These are phyloP conservation scores for Amiota communis DNA, from an alignment of 2,888 invertebrate species.

Conservation along the genomic window DNA sequence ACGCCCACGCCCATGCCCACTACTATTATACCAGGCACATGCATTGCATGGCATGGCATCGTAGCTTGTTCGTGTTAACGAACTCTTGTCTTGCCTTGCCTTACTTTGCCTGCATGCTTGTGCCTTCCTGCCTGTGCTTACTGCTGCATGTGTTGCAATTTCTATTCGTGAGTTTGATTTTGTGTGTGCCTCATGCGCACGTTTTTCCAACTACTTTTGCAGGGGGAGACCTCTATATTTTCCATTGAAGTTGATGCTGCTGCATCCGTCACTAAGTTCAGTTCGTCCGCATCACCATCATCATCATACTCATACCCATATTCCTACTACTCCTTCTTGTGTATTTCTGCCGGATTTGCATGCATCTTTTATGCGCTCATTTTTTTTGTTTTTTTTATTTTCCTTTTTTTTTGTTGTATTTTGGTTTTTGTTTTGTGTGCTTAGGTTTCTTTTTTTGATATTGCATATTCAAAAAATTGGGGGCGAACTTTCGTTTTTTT, in stretches of 20 bases:
- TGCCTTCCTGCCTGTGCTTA: neutral
- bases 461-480: conserved; percentile 57
- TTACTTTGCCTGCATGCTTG: conserved; percentile 12
- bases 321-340: conserved; percentile 42
- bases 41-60: conserved; percentile 23
- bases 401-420: conserved; percentile 14
- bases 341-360: conserved; percentile 43
- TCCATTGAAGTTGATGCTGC: neutral
- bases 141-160: conserved; percentile 60
- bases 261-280: conserved; percentile 4
- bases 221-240: conserved; percentile 5
- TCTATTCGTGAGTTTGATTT: conserved; percentile 40
- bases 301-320: no score
- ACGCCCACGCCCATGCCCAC: conserved; percentile 9
- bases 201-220: conserved; percentile 38
- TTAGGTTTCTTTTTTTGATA: conserved; percentile 48
- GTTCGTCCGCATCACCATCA: no score
- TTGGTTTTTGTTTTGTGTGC: conserved; percentile 35
- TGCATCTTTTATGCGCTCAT: conserved; percentile 55
- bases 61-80: conserved; percentile 60
- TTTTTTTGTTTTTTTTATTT: conserved; percentile 36
- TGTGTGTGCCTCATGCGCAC: conserved; percentile 39
- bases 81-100: conserved; percentile 54
- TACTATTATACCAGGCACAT: conserved; percentile 35
- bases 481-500: conserved; percentile 70